phyloP scores from a whole-genome alignment of 2,797 vertebrate species.

The Garrulus glandarius region DNA sequence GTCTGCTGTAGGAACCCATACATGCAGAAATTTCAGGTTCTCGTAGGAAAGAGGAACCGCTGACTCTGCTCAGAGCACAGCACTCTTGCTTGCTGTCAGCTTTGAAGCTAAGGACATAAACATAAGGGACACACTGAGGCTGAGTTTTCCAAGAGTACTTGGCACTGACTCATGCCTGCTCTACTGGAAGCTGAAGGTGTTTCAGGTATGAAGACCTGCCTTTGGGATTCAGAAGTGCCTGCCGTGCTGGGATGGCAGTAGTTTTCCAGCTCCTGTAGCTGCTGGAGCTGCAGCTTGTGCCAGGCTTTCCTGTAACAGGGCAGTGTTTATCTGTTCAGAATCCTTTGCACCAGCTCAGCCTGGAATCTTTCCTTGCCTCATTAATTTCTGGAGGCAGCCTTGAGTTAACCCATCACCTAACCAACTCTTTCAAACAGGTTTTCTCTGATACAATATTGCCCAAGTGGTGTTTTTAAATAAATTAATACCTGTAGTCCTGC shows the following conservation, averaged over 20 bases:
- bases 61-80: neutral
- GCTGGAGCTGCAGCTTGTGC: neutral
- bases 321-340: neutral
- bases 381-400: neutral
- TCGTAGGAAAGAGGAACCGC: rapidly evolving
- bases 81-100: rapidly evolving
- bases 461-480: neutral
- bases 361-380: neutral
- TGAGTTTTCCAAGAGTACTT: neutral
- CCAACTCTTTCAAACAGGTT: neutral
- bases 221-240: rapidly evolving
- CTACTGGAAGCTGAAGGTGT: neutral
- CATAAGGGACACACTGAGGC: neutral
- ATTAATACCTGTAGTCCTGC: neutral
- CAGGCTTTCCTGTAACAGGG: neutral
- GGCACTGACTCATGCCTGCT: neutral
- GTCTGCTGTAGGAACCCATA: neutral
- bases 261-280: neutral
- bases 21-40: neutral
- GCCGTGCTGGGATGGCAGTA: rapidly evolving
- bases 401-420: neutral
- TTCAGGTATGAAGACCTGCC: neutral
- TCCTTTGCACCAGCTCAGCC: neutral
- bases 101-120: neutral
- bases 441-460: neutral